A percentile compares a stretch with the other conserved stretches of the same genome.
Conservation (phyloP, 2,888 invertebrate species). For the Drosophila atripex region DNA sequence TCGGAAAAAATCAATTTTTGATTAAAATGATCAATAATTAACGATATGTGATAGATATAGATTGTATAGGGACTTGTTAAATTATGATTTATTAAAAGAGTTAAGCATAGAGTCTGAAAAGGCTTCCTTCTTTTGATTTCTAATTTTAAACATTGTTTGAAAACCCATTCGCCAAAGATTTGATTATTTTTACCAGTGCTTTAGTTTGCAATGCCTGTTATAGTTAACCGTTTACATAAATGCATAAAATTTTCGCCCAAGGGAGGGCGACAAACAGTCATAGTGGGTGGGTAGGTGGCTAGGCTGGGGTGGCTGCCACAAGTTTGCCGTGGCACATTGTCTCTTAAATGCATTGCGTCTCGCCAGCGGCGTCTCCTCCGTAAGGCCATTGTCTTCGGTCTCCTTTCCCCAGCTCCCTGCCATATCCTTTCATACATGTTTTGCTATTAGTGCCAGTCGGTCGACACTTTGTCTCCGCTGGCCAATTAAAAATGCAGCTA, state of each 20-base stretch:
- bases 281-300: slow-evolving; percentile 10
- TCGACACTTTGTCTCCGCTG: slow-evolving; percentile 70
- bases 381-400: slow-evolving; percentile 28
- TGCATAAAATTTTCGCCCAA: slow-evolving; percentile 63
- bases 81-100: neutral
- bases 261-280: neutral
- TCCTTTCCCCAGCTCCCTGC: neutral
- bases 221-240: slow-evolving; percentile 66
- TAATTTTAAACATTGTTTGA: too few relatives aligned
- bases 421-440: slow-evolving; percentile 37
- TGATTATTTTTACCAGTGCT: neutral
- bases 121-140: neutral
- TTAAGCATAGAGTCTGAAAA: neutral
- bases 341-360: slow-evolving; percentile 58
- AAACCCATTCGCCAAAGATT: neutral
- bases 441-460: slow-evolving; percentile 71
- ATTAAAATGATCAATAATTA: neutral
- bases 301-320: slow-evolving; percentile 29
- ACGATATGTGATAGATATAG: neutral
- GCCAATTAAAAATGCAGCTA: slow-evolving; percentile 70
- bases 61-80: neutral
- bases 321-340: slow-evolving; percentile 62
- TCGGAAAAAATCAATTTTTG: slow-evolving; percentile 7
- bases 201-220: slow-evolving; percentile 20
- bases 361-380: slow-evolving; percentile 48